Evolutionary conservation across 2,888 invertebrate genomes (phyloP), one percentile per base, ranked within the genome.

Genomic region (Tetrapedia diversipes): DNA sequence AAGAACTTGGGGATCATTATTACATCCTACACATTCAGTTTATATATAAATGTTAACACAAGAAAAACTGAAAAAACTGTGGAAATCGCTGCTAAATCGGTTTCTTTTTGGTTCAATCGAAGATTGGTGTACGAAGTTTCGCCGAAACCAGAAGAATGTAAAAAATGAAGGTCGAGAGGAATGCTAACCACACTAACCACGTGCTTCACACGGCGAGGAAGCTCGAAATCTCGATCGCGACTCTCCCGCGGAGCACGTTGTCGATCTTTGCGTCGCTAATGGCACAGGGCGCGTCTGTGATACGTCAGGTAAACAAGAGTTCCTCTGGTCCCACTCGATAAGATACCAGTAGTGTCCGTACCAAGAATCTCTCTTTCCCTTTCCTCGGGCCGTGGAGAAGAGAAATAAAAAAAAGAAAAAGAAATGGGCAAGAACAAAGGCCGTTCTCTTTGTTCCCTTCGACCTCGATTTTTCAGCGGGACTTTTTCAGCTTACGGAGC

Each of bases 391-490:
- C 53, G 6, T 43, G 32, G 56, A 24, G 61, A 47, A 66, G 61
- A 66, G 65, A 65, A 76, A 79, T 71, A 76, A 76, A 76, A n/a
- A 47, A 66, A 57, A 66, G 65, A 65, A 76, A 79, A 68, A 76
- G 71, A 76, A 80, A 72, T 53, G 65, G 39, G 60, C 53, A 65
- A 60, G 70, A 79, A 71, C 60, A 76, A 76, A 79, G 57, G 53
- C 43, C 49, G 19, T 19, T 29, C 51, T 67, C 60, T 67, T 77
- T 74, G 67, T 73, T 59, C 54, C 51, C 57, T 37, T 32, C 59
- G 67, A 73, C 73, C 77, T 73, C 69, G 60, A 81, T 68, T 70
- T 66, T 49, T 53, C 56, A 51, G 34, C 60, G 34, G 63, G 57
- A 57, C 53, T 72, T 60, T 61, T 66, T 65, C 77, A 60, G 69